Evolutionary conservation across 2,888 invertebrate genomes (phyloP).

Genomic region (Stegophylla sp.): DNA sequence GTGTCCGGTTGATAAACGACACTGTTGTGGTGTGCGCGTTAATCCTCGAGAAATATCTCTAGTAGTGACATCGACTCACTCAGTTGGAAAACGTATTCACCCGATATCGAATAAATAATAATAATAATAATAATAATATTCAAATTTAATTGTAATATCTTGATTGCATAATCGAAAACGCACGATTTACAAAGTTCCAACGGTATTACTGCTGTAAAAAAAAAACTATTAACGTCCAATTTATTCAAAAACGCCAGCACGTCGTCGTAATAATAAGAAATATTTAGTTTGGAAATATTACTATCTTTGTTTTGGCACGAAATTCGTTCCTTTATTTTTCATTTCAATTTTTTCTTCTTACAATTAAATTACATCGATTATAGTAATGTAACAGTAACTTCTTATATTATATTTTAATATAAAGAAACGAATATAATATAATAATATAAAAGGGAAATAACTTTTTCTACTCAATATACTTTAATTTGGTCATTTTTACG

Average conservation of each 20-base stretch:
- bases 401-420: neutral
- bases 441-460: neutral
- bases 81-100: neutral
- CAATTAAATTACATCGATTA: too few species aligned
- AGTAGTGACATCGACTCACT: constrained; percentile 8
- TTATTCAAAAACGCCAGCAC: neutral
- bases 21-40: neutral
- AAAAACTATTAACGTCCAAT: neutral
- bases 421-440: too few species aligned
- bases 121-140: too few species aligned
- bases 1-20: constrained; percentile 16
- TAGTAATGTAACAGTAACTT: neutral
- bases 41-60: constrained; percentile 2
- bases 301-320: too few species aligned
- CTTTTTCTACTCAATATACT: constrained; percentile 24
- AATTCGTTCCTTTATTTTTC: neutral
- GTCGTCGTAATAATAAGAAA: too few species aligned
- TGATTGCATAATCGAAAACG: neutral
- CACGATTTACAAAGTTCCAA: neutral
- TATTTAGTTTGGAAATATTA: too few species aligned
- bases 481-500: constrained; percentile 27
- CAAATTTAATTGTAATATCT: neutral
- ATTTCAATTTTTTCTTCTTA: neutral
- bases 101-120: neutral
- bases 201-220: too few species aligned